Conservation (phyloP, 2,888 invertebrate genomes). For the Itoplectis maculator region DNA sequence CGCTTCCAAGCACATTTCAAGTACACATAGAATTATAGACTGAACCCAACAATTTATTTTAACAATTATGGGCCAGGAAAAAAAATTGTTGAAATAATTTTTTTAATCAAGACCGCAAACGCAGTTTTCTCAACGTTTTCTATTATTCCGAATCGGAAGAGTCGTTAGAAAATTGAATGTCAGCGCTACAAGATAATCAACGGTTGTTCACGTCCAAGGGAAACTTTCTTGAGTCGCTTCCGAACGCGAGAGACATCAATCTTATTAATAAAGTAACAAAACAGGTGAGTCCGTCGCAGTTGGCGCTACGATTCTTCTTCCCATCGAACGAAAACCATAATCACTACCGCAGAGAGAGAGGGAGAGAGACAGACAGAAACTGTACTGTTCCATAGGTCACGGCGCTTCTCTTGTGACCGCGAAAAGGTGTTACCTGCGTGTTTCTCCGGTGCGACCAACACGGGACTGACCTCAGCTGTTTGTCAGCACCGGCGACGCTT, state of each 20-base stretch:
- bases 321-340: background rate
- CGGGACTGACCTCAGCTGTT: slow-evolving; percentile 8
- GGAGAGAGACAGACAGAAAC: background rate
- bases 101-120: no score
- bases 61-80: no score
- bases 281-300: background rate
- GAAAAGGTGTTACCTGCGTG: background rate
- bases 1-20: background rate
- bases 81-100: no score
- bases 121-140: no score
- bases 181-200: no score
- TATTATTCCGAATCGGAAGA: no score
- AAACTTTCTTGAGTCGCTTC: no score
- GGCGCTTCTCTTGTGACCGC: background rate
- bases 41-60: no score
- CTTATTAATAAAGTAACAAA: background rate
- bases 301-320: background rate
- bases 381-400: background rate
- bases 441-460: background rate
- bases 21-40: background rate
- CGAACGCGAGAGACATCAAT: background rate
- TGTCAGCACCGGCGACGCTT: slow-evolving; percentile 44
- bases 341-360: background rate
- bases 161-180: no score
- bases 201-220: no score